A percentile compares a stretch with the other conserved stretches of the same genome.
Evolutionary conservation across 2,113 vertebrate genomes (phyloP).

Genomic region (Rousettus leschenaultii): DNA sequence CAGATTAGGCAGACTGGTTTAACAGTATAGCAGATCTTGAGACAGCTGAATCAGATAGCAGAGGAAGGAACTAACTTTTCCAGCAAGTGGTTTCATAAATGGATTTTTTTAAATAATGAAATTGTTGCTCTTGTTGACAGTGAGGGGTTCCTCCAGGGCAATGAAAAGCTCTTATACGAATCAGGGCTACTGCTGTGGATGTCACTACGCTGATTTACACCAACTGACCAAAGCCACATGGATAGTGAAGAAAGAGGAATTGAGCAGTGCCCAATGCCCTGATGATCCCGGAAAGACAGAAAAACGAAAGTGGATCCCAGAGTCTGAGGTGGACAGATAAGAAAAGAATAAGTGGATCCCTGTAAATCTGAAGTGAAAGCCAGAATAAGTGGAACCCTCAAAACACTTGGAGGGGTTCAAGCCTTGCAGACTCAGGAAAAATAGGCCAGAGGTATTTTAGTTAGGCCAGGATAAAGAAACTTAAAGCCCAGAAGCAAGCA

Average conservation of each 20-base stretch:
- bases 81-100: not conserved
- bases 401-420: not conserved
- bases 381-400: not conserved
- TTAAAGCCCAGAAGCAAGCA: not conserved
- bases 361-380: slow-evolving; percentile 13
- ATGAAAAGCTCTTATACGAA: not conserved
- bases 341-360: not conserved
- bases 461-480: not conserved
- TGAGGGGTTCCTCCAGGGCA: not conserved
- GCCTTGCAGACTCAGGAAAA: not conserved
- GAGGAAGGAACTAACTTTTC: not conserved
- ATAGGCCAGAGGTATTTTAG: not conserved
- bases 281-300: not conserved
- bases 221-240: not conserved
- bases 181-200: not conserved
- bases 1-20: not conserved
- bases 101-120: not conserved
- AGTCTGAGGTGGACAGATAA: not conserved
- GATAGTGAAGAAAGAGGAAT: not conserved
- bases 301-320: not conserved
- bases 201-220: not conserved
- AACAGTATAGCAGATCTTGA: not conserved
- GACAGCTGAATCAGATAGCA: not conserved
- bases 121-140: not conserved
- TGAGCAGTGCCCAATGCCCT: not conserved